Conservation (phyloP, 2,797 vertebrate genomes). For the Cossypha dichroa region DNA sequence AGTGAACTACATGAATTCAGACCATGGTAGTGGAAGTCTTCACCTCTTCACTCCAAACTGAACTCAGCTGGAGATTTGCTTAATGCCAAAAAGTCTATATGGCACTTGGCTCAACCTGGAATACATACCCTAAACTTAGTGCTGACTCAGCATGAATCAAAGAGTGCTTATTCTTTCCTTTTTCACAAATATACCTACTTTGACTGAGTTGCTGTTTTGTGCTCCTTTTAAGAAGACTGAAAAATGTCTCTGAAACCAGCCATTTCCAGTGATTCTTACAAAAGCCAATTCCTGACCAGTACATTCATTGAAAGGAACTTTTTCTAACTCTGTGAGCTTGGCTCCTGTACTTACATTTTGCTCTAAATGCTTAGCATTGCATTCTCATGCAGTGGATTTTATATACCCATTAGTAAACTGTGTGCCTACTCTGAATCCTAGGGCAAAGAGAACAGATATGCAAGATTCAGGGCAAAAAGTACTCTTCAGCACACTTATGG, state of each 20-base stretch:
- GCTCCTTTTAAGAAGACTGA: neutral
- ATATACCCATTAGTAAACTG: neutral
- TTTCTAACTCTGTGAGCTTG: neutral
- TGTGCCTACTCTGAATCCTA: neutral
- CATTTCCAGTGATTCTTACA: neutral
- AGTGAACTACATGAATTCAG: neutral
- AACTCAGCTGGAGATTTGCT: neutral
- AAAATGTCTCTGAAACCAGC: neutral
- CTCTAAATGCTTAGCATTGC: neutral
- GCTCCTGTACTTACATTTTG: neutral
- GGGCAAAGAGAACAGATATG: neutral
- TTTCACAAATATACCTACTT: neutral
- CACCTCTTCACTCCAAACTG: neutral
- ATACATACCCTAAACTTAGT: neutral
- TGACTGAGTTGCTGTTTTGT: neutral
- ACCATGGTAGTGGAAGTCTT: neutral
- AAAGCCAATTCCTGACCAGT: neutral
- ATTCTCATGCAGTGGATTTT: neutral
- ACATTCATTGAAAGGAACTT: neutral
- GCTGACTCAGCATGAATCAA: neutral
- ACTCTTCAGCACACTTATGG: neutral
- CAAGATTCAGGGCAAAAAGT: neutral
- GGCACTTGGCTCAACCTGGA: neutral
- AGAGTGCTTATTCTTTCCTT: neutral
- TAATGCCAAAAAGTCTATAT: neutral